phyloP scores from a whole-genome alignment of 1,140 invertebrate genomes.

The Agrypnia vestita region DNA sequence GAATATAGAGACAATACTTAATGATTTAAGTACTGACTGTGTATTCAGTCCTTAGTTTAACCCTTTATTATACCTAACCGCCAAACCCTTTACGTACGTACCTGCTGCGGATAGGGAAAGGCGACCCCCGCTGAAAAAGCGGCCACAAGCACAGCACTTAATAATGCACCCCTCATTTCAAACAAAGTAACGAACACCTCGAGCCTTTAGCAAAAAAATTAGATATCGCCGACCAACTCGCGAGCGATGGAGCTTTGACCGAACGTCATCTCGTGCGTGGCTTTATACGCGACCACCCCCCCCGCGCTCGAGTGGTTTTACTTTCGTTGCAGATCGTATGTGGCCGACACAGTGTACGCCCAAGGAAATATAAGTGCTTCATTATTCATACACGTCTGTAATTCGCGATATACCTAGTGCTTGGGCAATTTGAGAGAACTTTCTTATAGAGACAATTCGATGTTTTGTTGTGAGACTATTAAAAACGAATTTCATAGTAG shows the following conservation, averaged over 20 bases:
- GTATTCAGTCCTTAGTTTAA: too few relatives aligned
- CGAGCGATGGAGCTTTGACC: constrained; percentile 38
- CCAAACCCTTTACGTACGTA: too few relatives aligned
- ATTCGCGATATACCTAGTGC: constrained; percentile 3
- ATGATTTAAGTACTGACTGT: too few relatives aligned
- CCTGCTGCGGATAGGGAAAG: constrained; percentile 57
- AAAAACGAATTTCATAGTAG: too few relatives aligned
- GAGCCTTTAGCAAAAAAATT: too few relatives aligned
- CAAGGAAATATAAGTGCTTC: constrained; percentile 28
- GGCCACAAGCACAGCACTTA: constrained; percentile 41
- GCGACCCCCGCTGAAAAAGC: constrained; percentile 39
- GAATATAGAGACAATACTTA: too few relatives aligned
- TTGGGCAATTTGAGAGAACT: background rate
- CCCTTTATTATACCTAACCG: too few relatives aligned
- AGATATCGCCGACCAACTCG: constrained; percentile 15
- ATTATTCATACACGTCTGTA: background rate
- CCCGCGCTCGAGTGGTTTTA: constrained; percentile 48
- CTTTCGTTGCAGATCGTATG: constrained; percentile 51
- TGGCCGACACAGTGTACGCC: background rate
- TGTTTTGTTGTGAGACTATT: too few relatives aligned
- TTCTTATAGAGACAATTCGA: too few relatives aligned
- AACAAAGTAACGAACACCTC: background rate
- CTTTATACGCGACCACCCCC: constrained; percentile 53
- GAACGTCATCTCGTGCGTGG: constrained; percentile 45
- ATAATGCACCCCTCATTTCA: constrained; percentile 54